phyloP scores from a whole-genome alignment of 2,888 invertebrate species.

The Conchocele bisecta region DNA sequence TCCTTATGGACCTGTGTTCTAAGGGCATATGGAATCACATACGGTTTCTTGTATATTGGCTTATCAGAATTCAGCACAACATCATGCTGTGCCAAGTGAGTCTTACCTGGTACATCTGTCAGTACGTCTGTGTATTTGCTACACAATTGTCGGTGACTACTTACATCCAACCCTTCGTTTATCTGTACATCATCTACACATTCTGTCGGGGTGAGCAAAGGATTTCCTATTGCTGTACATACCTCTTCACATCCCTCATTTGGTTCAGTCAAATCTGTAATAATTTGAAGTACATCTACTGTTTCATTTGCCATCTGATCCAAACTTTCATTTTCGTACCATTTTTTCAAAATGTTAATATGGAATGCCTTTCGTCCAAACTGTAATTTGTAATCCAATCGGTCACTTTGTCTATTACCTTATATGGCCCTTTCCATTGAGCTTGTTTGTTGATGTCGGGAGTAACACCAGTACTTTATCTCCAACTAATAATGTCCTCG shows the following conservation, averaged over 20 bases:
- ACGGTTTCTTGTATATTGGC: not conserved
- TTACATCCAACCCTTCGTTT: no score
- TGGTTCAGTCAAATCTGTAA: no score
- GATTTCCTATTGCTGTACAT: no score
- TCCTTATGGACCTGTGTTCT: not conserved
- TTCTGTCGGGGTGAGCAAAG: no score
- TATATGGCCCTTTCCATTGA: slow-evolving; percentile 3
- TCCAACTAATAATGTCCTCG: not conserved
- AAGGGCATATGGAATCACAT: not conserved
- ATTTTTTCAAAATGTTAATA: slow-evolving; percentile 1
- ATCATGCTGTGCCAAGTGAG: not conserved
- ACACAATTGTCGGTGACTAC: no score
- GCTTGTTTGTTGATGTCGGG: not conserved
- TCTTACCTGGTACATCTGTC: not conserved
- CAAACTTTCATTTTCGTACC: not conserved
- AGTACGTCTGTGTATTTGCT: no score
- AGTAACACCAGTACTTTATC: not conserved
- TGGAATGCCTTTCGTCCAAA: slow-evolving; percentile 6
- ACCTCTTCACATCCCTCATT: no score
- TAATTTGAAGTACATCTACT: no score
- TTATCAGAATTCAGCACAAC: not conserved
- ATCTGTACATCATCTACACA: no score
- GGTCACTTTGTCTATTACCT: not conserved
- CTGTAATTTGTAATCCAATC: no score
- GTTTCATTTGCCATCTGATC: no score